Evolutionary conservation across 2,113 vertebrate genomes (phyloP).

Genomic region (Chitala chitala): DNA sequence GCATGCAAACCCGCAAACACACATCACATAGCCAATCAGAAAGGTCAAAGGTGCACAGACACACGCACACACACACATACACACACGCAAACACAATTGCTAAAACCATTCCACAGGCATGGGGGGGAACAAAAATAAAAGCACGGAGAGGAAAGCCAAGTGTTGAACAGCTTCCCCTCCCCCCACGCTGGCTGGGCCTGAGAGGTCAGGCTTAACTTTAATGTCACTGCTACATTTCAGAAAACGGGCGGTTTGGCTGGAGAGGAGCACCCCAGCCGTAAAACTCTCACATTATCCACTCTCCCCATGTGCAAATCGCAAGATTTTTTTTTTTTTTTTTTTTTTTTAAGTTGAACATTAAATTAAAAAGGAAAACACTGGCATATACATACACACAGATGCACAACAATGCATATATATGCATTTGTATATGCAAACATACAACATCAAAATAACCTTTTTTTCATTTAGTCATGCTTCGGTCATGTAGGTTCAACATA

Average conservation of each 20-base stretch:
- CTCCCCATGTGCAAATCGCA: constrained; percentile 98
- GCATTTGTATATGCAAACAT: constrained; percentile 29
- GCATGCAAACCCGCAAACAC: constrained; percentile 1
- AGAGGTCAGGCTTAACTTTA: constrained; percentile 64
- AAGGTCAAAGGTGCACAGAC: constrained; percentile 22
- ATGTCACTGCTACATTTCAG: constrained; percentile 88
- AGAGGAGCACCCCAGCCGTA: constrained; percentile 32
- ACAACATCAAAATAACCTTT: constrained; percentile 26
- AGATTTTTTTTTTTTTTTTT: constrained; percentile 65
- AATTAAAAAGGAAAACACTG: constrained; percentile 75
- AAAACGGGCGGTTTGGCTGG: constrained; percentile 64
- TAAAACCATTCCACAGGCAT: too few species aligned
- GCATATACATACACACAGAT: constrained; percentile 53
- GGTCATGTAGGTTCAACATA: too few species aligned
- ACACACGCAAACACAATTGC: too few species aligned
- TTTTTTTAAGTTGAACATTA: constrained; percentile 74
- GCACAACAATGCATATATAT: not conserved
- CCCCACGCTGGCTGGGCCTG: constrained; percentile 54
- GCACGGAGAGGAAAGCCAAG: too few species aligned
- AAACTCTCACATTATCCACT: constrained; percentile 68
- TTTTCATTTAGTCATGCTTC: too few species aligned
- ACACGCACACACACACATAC: too few species aligned
- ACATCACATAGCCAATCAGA: constrained; percentile 34
- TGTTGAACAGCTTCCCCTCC: too few species aligned
- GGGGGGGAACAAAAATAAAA: too few species aligned